Base-by-base conservation (phyloP, 2,797 vertebrate species). In the Rhabdophis nuchalis region DNA sequence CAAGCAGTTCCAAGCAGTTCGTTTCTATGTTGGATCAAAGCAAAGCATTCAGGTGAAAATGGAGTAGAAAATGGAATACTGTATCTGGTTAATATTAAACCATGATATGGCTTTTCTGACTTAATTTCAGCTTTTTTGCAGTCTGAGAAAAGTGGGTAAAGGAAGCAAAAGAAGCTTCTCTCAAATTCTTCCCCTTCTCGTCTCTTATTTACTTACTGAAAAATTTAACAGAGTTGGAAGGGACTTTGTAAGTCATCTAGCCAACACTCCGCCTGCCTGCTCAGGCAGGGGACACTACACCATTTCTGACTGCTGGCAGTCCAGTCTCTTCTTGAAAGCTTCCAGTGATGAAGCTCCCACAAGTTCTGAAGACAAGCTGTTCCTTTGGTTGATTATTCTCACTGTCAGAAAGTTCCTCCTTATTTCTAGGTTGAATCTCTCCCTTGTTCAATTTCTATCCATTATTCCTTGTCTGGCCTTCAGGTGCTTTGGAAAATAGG, bases 191-290 rank as follows among this genome's bases (percentile, higher is more conserved):
- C 14, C 64, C 13, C n/a, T 32, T 32, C n/a, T 16, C 29, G n/a
- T 29, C 61, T n/a, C 64, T 68, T 68, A 68, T 32, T 68, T 32
- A 32, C 13, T 32, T 68, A 16, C 14, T 68, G 13, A 32, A 14
- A 68, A 57, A 57, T 20, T 57, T 57, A 57, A 57, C 56, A 58
- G 57, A 58, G 6, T 58, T 58, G 20, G 18, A 58, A 23, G 20
- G 57, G 57, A 58, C 20, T 7, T 58, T 58, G 57, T 58, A 58
- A 20, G 57, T 58, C 57, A 58, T 58, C 57, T 58, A 58, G 20
- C 7, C 56, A 2, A 58, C 7, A 5, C 18, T 1, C 56, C 5
- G 0, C 16, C 5, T 2, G 11, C 11, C 53, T 53, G 4, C 20
- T 6, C 57, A 58, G 23, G 57, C 20, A 58, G 1, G 56, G 20